phyloP scores from a whole-genome alignment of 2,888 invertebrate genomes.

The Lasioglossum vierecki region DNA sequence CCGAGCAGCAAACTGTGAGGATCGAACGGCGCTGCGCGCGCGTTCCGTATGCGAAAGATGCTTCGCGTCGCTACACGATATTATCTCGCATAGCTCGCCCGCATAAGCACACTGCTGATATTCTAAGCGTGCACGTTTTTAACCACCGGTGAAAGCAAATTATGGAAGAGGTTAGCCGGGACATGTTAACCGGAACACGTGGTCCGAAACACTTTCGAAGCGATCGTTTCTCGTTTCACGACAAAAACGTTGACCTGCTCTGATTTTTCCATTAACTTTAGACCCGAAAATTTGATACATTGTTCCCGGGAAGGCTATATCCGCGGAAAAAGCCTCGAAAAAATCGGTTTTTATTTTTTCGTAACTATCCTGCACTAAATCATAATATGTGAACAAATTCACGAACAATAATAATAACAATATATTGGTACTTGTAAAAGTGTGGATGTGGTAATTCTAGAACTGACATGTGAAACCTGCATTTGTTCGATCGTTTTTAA shows the following conservation, averaged over 20 bases:
- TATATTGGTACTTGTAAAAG: too few species aligned
- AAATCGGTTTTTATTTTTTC: too few species aligned
- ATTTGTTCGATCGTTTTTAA: too few species aligned
- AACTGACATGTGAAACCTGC: too few species aligned
- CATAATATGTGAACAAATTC: too few species aligned
- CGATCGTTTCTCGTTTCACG: not conserved
- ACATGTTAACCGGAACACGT: conserved; percentile 2
- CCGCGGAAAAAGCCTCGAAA: too few species aligned
- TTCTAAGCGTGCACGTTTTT: conserved; percentile 17
- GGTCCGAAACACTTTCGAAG: not conserved
- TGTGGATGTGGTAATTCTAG: too few species aligned
- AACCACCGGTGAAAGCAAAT: not conserved
- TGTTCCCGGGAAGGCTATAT: too few species aligned
- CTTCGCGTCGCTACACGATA: conserved; percentile 11
- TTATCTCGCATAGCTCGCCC: conserved; percentile 15
- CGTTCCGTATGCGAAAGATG: conserved; percentile 20
- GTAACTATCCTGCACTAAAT: too few species aligned
- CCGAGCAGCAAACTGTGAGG: not conserved
- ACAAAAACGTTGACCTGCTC: not conserved
- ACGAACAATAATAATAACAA: too few species aligned
- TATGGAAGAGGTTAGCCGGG: not conserved
- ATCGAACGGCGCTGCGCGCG: not conserved
- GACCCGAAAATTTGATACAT: too few species aligned
- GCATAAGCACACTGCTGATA: conserved; percentile 7
- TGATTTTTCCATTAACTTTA: not conserved